Evolutionary conservation across 2,797 vertebrate species (phyloP).

Genomic region (Pitangus sulphuratus): DNA sequence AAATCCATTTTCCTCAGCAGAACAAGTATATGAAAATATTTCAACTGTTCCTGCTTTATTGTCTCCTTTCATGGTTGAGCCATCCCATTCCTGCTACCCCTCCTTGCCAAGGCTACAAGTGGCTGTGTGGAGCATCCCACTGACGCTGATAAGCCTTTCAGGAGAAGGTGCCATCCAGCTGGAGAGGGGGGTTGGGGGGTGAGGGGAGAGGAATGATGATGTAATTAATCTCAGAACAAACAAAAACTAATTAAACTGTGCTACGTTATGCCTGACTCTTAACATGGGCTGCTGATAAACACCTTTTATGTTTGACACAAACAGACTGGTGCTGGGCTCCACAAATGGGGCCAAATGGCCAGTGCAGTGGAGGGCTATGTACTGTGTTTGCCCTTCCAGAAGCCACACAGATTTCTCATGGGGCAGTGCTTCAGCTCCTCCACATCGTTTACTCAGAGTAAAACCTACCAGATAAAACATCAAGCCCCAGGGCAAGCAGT

Average conservation of each 20-base stretch:
- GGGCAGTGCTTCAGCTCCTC: neutral
- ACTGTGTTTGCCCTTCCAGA: rapidly evolving
- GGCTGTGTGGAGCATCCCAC: neutral
- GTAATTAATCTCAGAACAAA: neutral
- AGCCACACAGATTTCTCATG: neutral
- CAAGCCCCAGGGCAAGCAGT: neutral
- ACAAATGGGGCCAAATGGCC: rapidly evolving
- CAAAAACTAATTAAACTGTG: neutral
- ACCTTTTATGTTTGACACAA: neutral
- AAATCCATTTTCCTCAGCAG: neutral
- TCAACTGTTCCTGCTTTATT: neutral
- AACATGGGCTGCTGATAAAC: neutral
- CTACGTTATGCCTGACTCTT: neutral
- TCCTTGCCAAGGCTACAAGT: neutral
- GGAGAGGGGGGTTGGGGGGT: rapidly evolving
- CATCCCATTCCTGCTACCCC: neutral
- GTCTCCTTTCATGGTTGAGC: neutral
- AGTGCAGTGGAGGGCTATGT: neutral
- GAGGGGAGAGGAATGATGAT: neutral
- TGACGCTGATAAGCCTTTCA: neutral
- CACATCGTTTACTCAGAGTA: rapidly evolving
- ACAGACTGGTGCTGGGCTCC: rapidly evolving
- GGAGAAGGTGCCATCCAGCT: neutral
- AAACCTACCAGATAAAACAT: neutral
- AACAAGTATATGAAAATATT: neutral